phyloP scores from a whole-genome alignment of 1,140 invertebrate species.

The Drosophila suzukii region DNA sequence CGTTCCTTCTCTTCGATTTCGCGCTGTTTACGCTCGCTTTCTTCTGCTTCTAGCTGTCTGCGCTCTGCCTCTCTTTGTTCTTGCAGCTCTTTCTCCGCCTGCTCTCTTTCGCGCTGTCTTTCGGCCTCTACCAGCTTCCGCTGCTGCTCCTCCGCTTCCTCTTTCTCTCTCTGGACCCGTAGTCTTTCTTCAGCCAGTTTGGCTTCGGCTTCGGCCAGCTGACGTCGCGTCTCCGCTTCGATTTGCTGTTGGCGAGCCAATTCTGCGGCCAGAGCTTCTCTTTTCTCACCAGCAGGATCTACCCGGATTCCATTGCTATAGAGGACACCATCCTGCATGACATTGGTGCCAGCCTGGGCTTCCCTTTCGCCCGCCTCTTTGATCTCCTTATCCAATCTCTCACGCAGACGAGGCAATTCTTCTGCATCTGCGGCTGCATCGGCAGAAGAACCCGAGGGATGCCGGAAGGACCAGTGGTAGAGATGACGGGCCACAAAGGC shows the following conservation, averaged over 20 bases:
- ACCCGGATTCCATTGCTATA: slow-evolving; percentile 77
- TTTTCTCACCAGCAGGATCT: slow-evolving; percentile 52
- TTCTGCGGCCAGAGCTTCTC: slow-evolving; percentile 61
- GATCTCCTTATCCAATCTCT: slow-evolving; percentile 57
- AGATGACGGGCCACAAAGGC: slow-evolving; percentile 83
- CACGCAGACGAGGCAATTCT: slow-evolving; percentile 60
- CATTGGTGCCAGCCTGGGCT: slow-evolving; percentile 44
- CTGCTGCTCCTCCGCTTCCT: slow-evolving; percentile 34
- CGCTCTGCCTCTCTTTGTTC: slow-evolving; percentile 14
- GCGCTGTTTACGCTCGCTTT: slow-evolving; percentile 17
- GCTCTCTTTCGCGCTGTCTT: slow-evolving; percentile 19
- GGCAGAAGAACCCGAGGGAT: slow-evolving; percentile 21
- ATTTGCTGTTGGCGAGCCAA: slow-evolving; percentile 66
- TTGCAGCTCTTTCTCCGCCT: slow-evolving; percentile 13
- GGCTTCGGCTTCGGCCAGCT: slow-evolving; percentile 70
- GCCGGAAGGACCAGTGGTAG: slow-evolving; percentile 69
- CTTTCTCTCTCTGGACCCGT: slow-evolving; percentile 23
- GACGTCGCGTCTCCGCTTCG: slow-evolving; percentile 66
- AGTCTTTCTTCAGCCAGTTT: slow-evolving; percentile 28
- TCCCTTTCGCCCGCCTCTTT: slow-evolving; percentile 56
- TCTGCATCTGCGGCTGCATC: slow-evolving; percentile 50
- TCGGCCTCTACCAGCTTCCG: slow-evolving; percentile 29
- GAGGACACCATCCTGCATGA: slow-evolving; percentile 77
- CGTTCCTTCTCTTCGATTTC: slow-evolving; percentile 9
- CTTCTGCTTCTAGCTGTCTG: slow-evolving; percentile 19